A percentile compares a stretch with the other conserved stretches of the same genome.
Conservation (phyloP, 2,888 invertebrate genomes). For the Tetramorium bicarinatum region DNA sequence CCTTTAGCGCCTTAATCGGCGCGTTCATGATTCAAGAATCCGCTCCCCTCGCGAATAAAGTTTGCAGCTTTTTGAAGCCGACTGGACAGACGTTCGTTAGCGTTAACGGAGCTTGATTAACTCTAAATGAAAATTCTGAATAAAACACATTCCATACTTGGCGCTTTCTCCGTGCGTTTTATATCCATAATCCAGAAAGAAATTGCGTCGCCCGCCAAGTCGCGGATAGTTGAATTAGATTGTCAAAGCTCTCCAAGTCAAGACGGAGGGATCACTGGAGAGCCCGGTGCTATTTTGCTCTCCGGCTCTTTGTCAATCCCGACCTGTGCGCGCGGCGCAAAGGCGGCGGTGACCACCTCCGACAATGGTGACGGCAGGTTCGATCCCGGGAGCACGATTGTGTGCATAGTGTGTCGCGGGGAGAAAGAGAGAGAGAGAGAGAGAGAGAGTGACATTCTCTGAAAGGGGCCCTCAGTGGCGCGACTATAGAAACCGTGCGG, state of each 20-base stretch:
- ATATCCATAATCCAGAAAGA: constrained; percentile 23
- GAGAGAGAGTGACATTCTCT: constrained; percentile 66
- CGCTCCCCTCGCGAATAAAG: constrained; percentile 36
- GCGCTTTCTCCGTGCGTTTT: background rate
- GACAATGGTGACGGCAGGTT: constrained; percentile 67
- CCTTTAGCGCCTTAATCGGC: constrained; percentile 50
- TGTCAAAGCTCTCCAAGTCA: constrained; percentile 51
- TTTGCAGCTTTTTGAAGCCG: constrained; percentile 25
- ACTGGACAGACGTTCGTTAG: constrained; percentile 17
- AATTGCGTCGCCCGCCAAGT: background rate
- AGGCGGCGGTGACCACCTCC: constrained; percentile 66
- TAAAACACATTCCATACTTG: background rate
- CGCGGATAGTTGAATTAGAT: constrained; percentile 5
- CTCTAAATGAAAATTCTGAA: constrained; percentile 4
- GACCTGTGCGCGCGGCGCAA: constrained; percentile 43
- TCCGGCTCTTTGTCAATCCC: constrained; percentile 40
- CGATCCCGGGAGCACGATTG: constrained; percentile 69
- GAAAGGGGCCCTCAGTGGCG: constrained; percentile 57
- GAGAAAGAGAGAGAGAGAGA: background rate
- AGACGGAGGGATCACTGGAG: constrained; percentile 29
- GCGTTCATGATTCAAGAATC: constrained; percentile 54
- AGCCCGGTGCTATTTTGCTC: constrained; percentile 30
- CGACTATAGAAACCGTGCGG: constrained; percentile 62
- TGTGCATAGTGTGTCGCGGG: constrained; percentile 23
- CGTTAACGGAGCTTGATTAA: constrained; percentile 31